Evolutionary conservation across 2,113 vertebrate genomes (phyloP).

Genomic region (Pelusios castaneus): DNA sequence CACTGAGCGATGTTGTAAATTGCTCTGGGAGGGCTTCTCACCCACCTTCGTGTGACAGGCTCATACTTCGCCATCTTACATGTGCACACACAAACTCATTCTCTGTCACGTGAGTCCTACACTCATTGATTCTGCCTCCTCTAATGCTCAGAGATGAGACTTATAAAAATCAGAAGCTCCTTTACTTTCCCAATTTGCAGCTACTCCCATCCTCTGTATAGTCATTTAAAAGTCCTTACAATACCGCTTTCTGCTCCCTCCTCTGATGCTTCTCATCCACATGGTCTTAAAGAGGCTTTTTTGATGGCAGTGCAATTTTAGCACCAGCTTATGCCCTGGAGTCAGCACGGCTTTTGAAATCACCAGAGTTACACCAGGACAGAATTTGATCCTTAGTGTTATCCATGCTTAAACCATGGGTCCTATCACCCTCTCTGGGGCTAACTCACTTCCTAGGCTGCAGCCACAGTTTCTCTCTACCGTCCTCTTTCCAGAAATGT

Average conservation of each 20-base stretch:
- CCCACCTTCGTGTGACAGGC: too few relatives aligned
- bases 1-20: too few relatives aligned
- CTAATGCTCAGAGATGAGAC: too few relatives aligned
- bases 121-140: too few relatives aligned
- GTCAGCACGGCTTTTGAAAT: background rate
- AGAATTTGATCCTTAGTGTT: background rate
- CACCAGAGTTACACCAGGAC: background rate
- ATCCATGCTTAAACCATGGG: background rate
- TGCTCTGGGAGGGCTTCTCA: too few relatives aligned
- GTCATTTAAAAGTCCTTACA: background rate
- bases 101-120: too few relatives aligned
- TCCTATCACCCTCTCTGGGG: background rate
- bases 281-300: background rate
- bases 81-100: too few relatives aligned
- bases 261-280: background rate
- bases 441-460: too few relatives aligned
- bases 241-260: background rate
- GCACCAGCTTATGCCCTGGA: background rate
- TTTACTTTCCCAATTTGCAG: too few relatives aligned
- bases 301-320: background rate
- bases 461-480: background rate
- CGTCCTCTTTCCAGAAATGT: background rate
- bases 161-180: too few relatives aligned
- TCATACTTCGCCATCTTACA: too few relatives aligned
- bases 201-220: too few relatives aligned